Base-by-base conservation (phyloP, 2,113 vertebrate species). In the Oryzias melastigma region DNA sequence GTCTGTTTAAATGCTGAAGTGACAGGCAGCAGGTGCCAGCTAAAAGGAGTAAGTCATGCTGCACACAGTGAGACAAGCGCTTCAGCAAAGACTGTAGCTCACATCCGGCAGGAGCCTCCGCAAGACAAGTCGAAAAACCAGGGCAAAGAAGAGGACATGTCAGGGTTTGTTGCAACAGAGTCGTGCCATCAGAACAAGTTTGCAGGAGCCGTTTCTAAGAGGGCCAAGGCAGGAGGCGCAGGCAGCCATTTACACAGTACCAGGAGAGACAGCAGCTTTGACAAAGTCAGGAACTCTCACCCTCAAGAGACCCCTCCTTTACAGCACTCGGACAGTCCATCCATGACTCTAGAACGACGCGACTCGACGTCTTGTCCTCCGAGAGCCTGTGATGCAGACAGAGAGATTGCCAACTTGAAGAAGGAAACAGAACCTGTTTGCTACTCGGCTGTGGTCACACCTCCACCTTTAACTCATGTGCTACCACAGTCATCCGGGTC, bases 1-100 rank as follows among this genome's bases (percentile, higher is more conserved):
- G 77, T 40, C 57, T 49, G 67, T 74, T 55, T 42, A 40, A 78
- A 24, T 63, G 59, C 50, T 82, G 75, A 88, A 83, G 79, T 81
- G 86, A 85, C 83, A 84, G 85, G 75, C 75, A 58, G 79, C 86
- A 84, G 86, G 85, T 87, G 82, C 68, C 80, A 10, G 80, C 85
- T 85, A 84, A 86, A 85, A 85, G 84, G 53, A 73, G 84, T 5
- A 57, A 22, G 62, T 68, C 60, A 29, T 56, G 71, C 53, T 58
- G 64, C 24, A 40, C 46, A 65, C 59, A 14, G 62, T 17, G 61
- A 65, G 73, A 68, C 81, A 81, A 80, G 67, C 74, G 83, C 58
- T 16, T 51, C 40, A 43, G 68, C 50, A 41, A 70, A 79, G 67
- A 22, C 24, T 46, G 62, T 45, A 41, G 25, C 58, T 18, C 15